Evolutionary conservation across 2,888 invertebrate genomes (phyloP), one percentile per base, ranked within the genome.

Genomic region (Drosophila setosimentum): DNA sequence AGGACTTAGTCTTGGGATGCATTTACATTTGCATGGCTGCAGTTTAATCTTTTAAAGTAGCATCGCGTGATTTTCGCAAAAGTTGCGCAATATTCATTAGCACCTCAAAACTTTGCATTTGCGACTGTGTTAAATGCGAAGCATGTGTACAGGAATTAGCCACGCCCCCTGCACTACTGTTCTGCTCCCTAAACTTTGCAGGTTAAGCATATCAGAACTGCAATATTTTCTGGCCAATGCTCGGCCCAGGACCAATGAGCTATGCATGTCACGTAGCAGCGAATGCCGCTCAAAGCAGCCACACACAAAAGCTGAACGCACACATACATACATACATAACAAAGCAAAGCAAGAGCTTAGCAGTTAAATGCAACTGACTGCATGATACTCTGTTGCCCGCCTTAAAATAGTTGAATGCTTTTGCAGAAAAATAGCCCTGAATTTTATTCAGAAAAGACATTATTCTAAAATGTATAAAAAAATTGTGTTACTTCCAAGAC

Each of bases 81-180:
- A 85, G 80, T 85, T 79, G 83, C 65, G 68, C 88, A 87, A 89
- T 89, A 87, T 84, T 87, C 86, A 89, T 89, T 84, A 84, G 84
- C 84, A 89, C 86, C 89, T 84, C 80, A 60, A 73, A 72, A 82
- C 62, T 70, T 65, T 72, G 33, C 59, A 62, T 30, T 50, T 30
- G n/a, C 18, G 29, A 59, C 59, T 49, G 27, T 10, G 73, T 59
- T 62, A 51, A 67, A 77, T 37, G 53, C 57, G 40, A 48, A 61
- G 54, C 40, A 49, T 63, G 30, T 54, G 27, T 21, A 10, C 32
- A 13, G 60, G 59, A 72, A 73, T 65, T n/a, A 54, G 48, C 33
- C 57, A 10, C 11, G 27, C 49, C 32, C 35, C 10, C 24, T 5
- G 18, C 16, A n/a, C 40, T 18, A 60, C 61, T 61, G 33, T 55